Conservation (phyloP, 2,113 vertebrate genomes). For the Amia ocellicauda region DNA sequence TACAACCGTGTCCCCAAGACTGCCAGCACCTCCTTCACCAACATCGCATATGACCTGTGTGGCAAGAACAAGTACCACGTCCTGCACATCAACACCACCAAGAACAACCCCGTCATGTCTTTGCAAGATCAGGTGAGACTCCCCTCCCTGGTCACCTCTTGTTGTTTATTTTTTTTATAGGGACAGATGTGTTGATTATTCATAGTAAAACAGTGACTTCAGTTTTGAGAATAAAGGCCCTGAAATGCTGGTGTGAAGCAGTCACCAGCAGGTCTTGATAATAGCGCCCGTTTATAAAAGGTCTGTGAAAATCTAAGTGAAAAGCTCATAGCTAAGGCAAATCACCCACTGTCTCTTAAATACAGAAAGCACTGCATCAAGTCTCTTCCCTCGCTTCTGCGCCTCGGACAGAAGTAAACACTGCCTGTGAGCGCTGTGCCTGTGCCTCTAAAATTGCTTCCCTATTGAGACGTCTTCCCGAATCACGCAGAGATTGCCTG, state of each 20-base stretch:
- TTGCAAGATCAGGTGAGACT: slow-evolving; percentile 92
- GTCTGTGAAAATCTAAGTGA: no score
- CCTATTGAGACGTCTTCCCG: background rate
- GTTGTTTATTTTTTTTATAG: background rate
- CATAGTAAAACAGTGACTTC: background rate
- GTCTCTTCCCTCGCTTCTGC: background rate
- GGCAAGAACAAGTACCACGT: slow-evolving; percentile 92
- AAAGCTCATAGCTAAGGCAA: no score
- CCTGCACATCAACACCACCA: slow-evolving; percentile 98
- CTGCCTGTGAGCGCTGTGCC: background rate
- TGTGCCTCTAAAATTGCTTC: background rate
- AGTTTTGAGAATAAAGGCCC: background rate
- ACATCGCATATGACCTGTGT: slow-evolving; percentile 81
- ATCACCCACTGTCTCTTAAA: background rate
- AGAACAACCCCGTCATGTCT: slow-evolving; percentile 99
- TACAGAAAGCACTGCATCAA: background rate
- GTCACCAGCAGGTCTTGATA: no score
- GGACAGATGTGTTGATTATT: background rate
- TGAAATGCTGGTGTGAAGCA: no score
- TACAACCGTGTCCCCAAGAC: slow-evolving; percentile 98
- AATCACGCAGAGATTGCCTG: background rate
- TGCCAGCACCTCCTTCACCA: slow-evolving; percentile 98
- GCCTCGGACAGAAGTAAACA: background rate
- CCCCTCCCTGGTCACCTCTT: background rate
- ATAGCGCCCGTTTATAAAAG: no score